These are phyloP conservation scores for Myiozetetes cayanensis DNA, from an alignment of 2,113 vertebrate genomes.

Conservation along the genomic window DNA sequence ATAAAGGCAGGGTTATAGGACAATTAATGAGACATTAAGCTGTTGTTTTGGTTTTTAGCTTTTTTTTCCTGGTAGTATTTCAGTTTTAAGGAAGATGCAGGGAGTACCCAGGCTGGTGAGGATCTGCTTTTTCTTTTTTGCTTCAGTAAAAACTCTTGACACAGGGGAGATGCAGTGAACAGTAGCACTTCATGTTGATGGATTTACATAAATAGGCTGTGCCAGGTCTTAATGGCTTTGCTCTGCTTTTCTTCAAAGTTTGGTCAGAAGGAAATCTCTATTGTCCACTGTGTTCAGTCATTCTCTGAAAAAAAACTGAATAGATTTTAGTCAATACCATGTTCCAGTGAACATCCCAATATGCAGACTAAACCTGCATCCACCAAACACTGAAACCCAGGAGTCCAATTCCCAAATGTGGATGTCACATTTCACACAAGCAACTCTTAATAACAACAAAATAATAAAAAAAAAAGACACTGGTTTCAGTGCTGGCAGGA, in stretches of 20 bases:
- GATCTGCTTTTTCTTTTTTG: neutral
- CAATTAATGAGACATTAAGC: slow-evolving; percentile 31
- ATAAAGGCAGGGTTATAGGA: slow-evolving; percentile 34
- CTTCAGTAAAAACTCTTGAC: neutral
- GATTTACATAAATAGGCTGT: neutral
- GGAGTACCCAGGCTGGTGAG: neutral
- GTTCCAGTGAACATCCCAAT: neutral
- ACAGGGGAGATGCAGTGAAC: neutral
- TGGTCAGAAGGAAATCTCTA: neutral
- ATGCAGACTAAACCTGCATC: neutral
- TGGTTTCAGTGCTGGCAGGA: neutral
- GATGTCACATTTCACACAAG: accelerated
- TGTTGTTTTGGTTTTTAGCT: neutral
- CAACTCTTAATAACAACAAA: neutral
- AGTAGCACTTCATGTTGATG: neutral
- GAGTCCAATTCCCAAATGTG: accelerated
- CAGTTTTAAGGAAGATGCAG: neutral
- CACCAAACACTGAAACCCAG: neutral
- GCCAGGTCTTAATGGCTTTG: neutral
- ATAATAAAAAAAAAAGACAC: neutral
- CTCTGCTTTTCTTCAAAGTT: neutral
- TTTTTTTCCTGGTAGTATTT: neutral
- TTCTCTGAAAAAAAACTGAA: neutral
- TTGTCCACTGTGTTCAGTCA: neutral
- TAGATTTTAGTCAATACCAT: neutral